These are phyloP conservation scores for Macrophya annulata DNA, from an alignment of 2,888 invertebrate species.

Conservation along the genomic window DNA sequence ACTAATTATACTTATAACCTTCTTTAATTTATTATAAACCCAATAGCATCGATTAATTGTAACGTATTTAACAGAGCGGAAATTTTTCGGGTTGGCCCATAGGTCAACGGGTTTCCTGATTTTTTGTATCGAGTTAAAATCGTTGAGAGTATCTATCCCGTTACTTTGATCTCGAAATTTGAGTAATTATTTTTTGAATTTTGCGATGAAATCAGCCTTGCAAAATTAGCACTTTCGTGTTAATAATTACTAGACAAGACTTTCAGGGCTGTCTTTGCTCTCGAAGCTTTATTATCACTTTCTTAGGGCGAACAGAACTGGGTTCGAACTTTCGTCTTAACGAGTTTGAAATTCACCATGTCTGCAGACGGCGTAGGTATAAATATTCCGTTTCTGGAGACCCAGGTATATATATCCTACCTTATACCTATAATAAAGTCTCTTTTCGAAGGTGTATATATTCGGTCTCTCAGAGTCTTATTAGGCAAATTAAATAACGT, in stretches of 20 bases:
- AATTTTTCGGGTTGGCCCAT: no score
- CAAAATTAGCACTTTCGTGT: conserved; percentile 4
- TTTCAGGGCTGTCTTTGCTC: background rate
- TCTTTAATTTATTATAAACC: no score
- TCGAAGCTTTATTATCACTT: background rate
- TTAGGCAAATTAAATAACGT: background rate
- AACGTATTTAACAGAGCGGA: no score
- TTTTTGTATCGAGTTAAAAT: no score
- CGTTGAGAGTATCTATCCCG: no score
- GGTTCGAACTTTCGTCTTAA: conserved; percentile 13
- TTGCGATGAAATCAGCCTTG: background rate
- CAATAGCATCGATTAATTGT: no score
- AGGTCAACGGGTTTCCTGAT: no score
- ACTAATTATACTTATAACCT: no score
- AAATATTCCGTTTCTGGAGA: conserved; percentile 33
- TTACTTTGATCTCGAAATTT: background rate
- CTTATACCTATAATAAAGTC: conserved; percentile 33
- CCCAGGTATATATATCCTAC: background rate
- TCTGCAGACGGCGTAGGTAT: background rate
- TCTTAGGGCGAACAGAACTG: conserved; percentile 7
- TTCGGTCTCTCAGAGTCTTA: background rate
- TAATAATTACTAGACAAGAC: conserved; percentile 20
- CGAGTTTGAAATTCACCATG: conserved; percentile 30
- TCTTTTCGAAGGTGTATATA: background rate
- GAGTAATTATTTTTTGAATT: background rate